These are phyloP conservation scores for Eurytoma californica DNA, from an alignment of 2,888 invertebrate genomes.

Conservation along the genomic window DNA sequence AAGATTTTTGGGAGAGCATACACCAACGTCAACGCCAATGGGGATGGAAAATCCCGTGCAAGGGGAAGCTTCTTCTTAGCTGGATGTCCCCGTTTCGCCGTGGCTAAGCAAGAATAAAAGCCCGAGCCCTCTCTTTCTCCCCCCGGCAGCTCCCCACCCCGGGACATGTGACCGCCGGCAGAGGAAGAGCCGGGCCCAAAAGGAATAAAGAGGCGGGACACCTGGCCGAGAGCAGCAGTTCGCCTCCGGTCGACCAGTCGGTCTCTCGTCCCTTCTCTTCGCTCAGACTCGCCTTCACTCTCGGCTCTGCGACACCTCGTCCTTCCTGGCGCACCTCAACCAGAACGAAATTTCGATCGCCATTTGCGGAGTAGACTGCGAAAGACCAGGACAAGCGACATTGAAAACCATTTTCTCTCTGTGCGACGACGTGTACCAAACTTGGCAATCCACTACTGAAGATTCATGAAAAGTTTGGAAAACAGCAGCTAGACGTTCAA, in stretches of 20 bases:
- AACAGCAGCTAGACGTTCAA: too few species aligned
- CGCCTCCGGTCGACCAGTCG: slow-evolving; percentile 63
- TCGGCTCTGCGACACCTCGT: slow-evolving; percentile 6
- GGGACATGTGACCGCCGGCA: slow-evolving; percentile 55
- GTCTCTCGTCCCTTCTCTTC: slow-evolving; percentile 6
- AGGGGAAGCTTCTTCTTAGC: neutral
- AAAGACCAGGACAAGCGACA: too few species aligned
- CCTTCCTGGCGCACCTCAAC: neutral
- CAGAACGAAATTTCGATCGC: too few species aligned
- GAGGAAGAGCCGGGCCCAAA: slow-evolving; percentile 69
- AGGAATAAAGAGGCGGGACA: slow-evolving; percentile 73
- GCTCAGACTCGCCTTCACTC: neutral
- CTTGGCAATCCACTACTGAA: too few species aligned
- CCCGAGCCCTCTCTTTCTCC: neutral
- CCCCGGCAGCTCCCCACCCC: neutral
- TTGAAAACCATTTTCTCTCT: too few species aligned
- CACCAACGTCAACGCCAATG: neutral
- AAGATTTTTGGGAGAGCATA: neutral
- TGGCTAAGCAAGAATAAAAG: slow-evolving; percentile 1
- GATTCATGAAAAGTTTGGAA: too few species aligned
- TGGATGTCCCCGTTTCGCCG: slow-evolving; percentile 13
- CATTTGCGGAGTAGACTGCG: too few species aligned
- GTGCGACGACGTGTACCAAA: too few species aligned
- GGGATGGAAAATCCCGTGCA: neutral
- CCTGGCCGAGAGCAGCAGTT: slow-evolving; percentile 71